Evolutionary conservation across 92 coral and sea anemone species (phyloP), one percentile per base, ranked within the genome.

Genomic region (Ricordea florida): DNA sequence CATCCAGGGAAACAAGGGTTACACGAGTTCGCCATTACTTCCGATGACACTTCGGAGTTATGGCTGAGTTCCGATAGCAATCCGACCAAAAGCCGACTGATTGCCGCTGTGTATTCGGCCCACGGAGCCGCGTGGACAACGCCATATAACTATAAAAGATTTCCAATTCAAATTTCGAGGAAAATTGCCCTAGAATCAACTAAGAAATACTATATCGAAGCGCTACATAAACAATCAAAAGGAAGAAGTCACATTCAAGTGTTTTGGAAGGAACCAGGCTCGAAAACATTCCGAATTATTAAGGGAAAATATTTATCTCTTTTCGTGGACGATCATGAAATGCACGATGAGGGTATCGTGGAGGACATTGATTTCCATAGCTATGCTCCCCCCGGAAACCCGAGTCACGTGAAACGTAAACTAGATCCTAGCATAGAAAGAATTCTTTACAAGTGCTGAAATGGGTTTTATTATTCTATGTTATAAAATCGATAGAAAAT

Each of bases 11-110:
- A 67, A 10, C 56, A 69, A 9, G 96, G 96, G 4, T 64, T 77
- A 17, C 79, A 90, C 65, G 93, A 90, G 63, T 90, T 90, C 69
- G 96, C 92, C 22, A 78, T 85, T 45, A 69, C 88, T 66, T 90
- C 96, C 69, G 96, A 90, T 62, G 96, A 90, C 21, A 78, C 92
- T 52, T 90, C 96, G 70, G 96, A 90, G 69, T 87, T 90, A 13
- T 90, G 96, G 96, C 81, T 90, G 26, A 90, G 96, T 53, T 57
- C 90, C 78, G 90, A 90, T 56, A 74, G 79, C 34, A 78, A 87
- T 47, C 96, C 96, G 82, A 90, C 62, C 64, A 87, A 67, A 40
- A 58, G 87, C 35, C 89, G 96, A 78, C 79, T 90, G 72, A 82
- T 90, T 21, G 86, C 96, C 52, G 84, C 89, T 5, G 96, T 90